Conservation (phyloP, 2,113 vertebrate genomes). For the Tyrannus savana region DNA sequence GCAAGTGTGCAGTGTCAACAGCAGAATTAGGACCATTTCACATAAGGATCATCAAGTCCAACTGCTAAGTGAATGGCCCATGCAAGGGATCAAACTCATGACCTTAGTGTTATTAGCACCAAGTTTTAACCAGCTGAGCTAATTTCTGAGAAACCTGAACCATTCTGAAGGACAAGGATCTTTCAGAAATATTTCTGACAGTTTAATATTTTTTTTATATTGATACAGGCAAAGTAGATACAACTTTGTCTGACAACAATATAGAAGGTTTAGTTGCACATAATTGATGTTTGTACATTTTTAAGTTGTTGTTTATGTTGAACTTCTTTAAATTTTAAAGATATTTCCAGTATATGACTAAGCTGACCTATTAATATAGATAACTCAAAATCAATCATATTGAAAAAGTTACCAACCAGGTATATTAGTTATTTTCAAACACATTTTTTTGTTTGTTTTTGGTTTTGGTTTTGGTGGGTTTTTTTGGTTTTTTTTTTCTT, state of each 20-base stretch:
- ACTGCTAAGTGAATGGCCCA: not conserved
- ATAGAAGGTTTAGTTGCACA: not conserved
- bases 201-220: not conserved
- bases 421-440: not conserved
- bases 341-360: not conserved
- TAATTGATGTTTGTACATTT: not conserved
- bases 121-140: not conserved
- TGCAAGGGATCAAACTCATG: not conserved
- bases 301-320: not conserved
- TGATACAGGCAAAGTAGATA: not conserved
- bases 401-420: not conserved
- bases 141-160: not conserved
- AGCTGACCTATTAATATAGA: not conserved
- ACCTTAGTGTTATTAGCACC: not conserved
- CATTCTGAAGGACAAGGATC: not conserved
- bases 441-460: not conserved
- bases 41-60: not conserved
- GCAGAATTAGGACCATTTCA: not conserved
- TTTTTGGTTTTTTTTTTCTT: no score
- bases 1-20: not conserved
- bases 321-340: not conserved
- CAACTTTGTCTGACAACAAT: not conserved
- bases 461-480: no score
- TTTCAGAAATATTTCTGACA: not conserved
- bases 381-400: not conserved